phyloP scores from a whole-genome alignment of 2,888 invertebrate species.

The Eristalinus aeneus region DNA sequence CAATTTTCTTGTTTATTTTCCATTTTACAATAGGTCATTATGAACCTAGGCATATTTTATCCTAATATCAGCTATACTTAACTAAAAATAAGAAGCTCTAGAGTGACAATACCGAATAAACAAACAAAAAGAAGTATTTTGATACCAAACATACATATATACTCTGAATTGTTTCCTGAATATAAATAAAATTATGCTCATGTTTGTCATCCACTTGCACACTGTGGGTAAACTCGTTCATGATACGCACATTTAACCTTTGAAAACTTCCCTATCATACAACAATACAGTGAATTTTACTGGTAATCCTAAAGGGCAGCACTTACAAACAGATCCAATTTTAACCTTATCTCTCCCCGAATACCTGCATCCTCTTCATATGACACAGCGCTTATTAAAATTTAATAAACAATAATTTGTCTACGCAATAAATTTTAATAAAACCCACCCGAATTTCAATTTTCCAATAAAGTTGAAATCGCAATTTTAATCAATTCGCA shows the following conservation, averaged over 20 bases:
- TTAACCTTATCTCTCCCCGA: neutral
- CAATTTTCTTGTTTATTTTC: no score
- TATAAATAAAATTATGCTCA: conserved; percentile 16
- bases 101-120: no score
- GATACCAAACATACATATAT: no score
- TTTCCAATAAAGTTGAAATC: conserved; percentile 80
- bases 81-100: no score
- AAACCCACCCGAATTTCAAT: conserved; percentile 75
- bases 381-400: conserved; percentile 37
- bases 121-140: no score
- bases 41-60: no score
- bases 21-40: no score
- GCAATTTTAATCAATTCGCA: conserved; percentile 79
- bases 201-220: neutral
- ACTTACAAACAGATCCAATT: neutral
- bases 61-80: no score
- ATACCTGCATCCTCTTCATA: neutral
- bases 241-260: neutral
- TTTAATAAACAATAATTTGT: conserved; percentile 66
- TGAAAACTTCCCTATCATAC: neutral
- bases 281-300: neutral
- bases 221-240: neutral
- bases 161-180: no score
- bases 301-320: neutral
- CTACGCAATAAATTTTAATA: conserved; percentile 69